These are phyloP conservation scores for Neogale vison DNA, from an alignment of 2,113 vertebrate genomes.

Conservation along the genomic window DNA sequence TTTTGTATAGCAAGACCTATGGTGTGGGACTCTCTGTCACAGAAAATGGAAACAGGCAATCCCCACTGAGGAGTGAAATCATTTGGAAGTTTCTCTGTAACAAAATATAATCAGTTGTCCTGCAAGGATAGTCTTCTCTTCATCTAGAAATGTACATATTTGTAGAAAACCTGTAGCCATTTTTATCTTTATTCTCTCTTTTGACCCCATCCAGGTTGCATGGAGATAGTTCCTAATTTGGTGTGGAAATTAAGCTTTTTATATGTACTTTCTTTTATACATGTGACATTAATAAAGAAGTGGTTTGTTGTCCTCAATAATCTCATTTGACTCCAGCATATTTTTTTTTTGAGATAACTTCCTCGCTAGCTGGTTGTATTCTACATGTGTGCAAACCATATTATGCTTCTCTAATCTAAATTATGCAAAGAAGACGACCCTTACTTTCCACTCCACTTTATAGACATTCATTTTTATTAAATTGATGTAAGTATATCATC, in stretches of 20 bases:
- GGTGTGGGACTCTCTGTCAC: neutral
- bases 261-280: neutral
- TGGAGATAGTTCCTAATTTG: neutral
- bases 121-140: neutral
- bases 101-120: neutral
- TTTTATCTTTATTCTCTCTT: constrained; percentile 3
- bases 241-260: constrained; percentile 11
- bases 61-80: neutral
- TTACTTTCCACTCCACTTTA: neutral
- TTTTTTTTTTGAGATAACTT: constrained; percentile 44
- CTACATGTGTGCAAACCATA: neutral
- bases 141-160: neutral
- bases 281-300: neutral
- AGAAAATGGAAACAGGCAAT: neutral
- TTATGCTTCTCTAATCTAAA: neutral
- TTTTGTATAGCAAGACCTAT: neutral
- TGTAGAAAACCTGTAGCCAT: neutral
- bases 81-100: neutral
- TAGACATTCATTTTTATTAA: neutral
- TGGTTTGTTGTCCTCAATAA: constrained; percentile 9
- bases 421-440: constrained; percentile 4
- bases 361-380: neutral
- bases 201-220: neutral
- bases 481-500: neutral
- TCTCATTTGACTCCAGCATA: neutral